These are phyloP conservation scores for Rhea pennata DNA, from an alignment of 2,113 vertebrate genomes.

Conservation along the genomic window DNA sequence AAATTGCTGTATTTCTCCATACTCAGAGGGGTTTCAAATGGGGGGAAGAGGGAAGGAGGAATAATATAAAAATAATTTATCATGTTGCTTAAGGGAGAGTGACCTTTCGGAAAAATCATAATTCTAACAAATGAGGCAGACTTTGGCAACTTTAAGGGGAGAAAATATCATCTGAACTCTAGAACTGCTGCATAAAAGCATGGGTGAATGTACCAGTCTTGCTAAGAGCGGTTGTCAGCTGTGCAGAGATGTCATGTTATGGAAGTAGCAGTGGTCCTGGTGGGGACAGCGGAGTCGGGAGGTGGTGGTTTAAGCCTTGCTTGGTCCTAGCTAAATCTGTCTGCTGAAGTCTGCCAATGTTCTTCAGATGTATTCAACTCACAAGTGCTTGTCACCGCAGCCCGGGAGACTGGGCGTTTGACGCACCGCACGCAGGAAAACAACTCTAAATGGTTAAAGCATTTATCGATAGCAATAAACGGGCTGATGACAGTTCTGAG, in stretches of 20 bases:
- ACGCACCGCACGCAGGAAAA: not conserved
- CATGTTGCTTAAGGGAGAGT: conserved; percentile 12
- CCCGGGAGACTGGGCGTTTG: not conserved
- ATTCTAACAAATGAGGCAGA: conserved; percentile 19
- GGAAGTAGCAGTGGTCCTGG: not conserved
- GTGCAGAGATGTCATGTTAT: not conserved
- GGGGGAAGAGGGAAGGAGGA: not conserved
- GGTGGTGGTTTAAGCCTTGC: not conserved
- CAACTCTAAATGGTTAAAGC: not conserved
- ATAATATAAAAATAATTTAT: conserved; percentile 52
- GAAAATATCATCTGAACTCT: not conserved
- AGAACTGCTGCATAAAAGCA: not conserved
- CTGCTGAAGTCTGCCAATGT: not conserved
- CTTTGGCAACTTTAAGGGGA: not conserved
- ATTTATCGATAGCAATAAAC: not conserved
- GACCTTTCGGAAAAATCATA: conserved; percentile 40
- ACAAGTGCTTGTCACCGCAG: not conserved
- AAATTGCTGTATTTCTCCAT: not conserved
- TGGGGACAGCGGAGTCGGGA: not conserved
- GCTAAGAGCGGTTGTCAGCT: not conserved
- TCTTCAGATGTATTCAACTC: not conserved
- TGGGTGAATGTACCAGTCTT: not conserved
- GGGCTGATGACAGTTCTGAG: not conserved
- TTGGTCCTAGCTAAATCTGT: not conserved
- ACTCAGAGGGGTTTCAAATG: not conserved